Evolutionary conservation across 2,797 vertebrate species (phyloP).

Genomic region (Pseudopleuronectes americanus): DNA sequence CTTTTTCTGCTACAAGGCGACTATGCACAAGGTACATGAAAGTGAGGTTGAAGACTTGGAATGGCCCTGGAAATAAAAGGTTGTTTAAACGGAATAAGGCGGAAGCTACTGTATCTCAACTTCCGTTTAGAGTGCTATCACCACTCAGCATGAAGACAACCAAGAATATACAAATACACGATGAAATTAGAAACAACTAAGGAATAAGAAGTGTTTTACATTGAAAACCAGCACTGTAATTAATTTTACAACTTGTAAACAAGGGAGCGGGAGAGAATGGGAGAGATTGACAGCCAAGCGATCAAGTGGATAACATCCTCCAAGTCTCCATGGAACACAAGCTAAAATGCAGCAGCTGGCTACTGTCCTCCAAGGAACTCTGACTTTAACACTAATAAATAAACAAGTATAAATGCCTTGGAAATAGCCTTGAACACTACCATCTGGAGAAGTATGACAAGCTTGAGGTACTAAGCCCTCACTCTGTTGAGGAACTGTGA

Average conservation of each 20-base stretch:
- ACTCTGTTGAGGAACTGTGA: conserved; percentile 66
- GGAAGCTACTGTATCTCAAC: too few species aligned
- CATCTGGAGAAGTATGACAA: conserved; percentile 83
- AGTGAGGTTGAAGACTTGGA: too few species aligned
- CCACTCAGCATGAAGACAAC: conserved; percentile 3
- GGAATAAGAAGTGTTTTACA: conserved; percentile 5
- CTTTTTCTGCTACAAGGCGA: too few species aligned
- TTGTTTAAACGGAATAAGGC: too few species aligned
- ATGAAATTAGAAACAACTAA: conserved; percentile 18
- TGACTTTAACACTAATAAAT: conserved; percentile 79
- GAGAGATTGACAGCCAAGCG: conserved; percentile 67
- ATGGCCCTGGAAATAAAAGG: too few species aligned
- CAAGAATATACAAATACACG: not conserved
- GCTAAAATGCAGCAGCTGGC: conserved; percentile 82
- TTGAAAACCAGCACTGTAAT: conserved; percentile 25
- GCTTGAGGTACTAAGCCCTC: conserved; percentile 74
- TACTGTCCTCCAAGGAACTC: conserved; percentile 78
- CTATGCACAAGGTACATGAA: too few species aligned
- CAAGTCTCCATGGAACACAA: conserved; percentile 71
- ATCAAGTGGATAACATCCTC: conserved; percentile 70
- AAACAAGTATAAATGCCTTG: conserved; percentile 76
- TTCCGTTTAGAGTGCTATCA: not conserved
- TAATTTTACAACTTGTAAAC: conserved; percentile 40
- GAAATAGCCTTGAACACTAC: conserved; percentile 69
- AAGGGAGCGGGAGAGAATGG: conserved; percentile 20